Evolutionary conservation across 2,797 vertebrate genomes (phyloP).

Genomic region (Acanthurus tractus): DNA sequence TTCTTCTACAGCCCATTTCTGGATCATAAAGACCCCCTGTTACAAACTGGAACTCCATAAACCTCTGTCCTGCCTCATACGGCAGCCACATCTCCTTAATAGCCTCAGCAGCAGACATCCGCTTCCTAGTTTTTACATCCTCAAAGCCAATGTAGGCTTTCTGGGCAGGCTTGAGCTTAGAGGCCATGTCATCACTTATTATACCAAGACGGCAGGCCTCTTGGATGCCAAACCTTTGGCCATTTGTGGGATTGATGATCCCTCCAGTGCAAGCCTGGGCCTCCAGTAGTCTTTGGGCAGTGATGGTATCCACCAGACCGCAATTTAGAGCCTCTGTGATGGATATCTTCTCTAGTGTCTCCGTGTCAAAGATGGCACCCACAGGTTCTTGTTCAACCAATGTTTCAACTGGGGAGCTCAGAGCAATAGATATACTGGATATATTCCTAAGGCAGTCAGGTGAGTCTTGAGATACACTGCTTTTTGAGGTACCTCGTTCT

Average conservation of each 20-base stretch:
- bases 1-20: constrained; percentile 88
- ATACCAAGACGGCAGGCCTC: constrained; percentile 89
- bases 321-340: constrained; percentile 90
- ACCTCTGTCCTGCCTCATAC: constrained; percentile 95
- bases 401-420: constrained; percentile 82
- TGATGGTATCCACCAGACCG: constrained; percentile 93
- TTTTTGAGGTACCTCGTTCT: constrained; percentile 15
- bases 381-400: constrained; percentile 90
- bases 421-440: constrained; percentile 85
- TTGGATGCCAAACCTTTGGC: constrained; percentile 89
- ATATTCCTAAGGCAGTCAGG: constrained; percentile 75
- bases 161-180: constrained; percentile 92
- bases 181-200: constrained; percentile 90
- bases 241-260: constrained; percentile 90
- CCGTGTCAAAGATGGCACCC: constrained; percentile 96
- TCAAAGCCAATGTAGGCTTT: constrained; percentile 95
- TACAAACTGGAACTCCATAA: constrained; percentile 94
- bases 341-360: constrained; percentile 93
- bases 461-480: constrained; percentile 66
- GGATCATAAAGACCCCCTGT: constrained; percentile 96
- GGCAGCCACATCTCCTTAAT: constrained; percentile 96
- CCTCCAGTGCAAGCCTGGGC: constrained; percentile 97
- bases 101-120: constrained; percentile 93
- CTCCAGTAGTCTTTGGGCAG: constrained; percentile 93
- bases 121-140: constrained; percentile 90